These are phyloP conservation scores for Micromesistius poutassou DNA, from an alignment of 2,797 vertebrate species.

Conservation along the genomic window DNA sequence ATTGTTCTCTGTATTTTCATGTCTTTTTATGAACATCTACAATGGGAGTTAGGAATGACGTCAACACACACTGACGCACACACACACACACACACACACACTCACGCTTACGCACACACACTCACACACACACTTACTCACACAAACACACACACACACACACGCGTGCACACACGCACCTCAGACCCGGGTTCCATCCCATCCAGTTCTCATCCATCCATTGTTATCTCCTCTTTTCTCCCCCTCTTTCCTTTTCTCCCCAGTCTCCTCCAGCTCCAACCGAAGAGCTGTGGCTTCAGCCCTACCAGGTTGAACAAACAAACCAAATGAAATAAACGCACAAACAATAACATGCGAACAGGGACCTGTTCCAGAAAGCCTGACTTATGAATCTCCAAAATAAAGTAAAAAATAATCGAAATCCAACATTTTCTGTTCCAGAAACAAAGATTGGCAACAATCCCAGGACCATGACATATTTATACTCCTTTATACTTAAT, in stretches of 20 bases:
- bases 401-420: background rate
- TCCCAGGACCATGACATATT: background rate
- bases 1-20: background rate
- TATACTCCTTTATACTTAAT: background rate
- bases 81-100: no score
- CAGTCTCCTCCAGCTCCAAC: constrained; percentile 15
- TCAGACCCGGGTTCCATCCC: background rate
- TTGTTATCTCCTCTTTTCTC: background rate
- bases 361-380: background rate
- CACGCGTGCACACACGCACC: background rate
- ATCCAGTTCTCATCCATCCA: background rate
- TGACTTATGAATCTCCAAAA: background rate
- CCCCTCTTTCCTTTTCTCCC: background rate
- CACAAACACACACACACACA: background rate
- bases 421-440: background rate
- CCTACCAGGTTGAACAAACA: constrained; percentile 8
- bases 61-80: background rate
- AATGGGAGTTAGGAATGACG: background rate
- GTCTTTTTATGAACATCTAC: background rate
- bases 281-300: background rate
- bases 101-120: background rate
- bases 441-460: background rate
- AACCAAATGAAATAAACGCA: background rate
- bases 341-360: background rate
- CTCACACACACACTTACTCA: background rate